Base-by-base conservation (phyloP, 2,797 vertebrate genomes). In the Rallus crepitans region DNA sequence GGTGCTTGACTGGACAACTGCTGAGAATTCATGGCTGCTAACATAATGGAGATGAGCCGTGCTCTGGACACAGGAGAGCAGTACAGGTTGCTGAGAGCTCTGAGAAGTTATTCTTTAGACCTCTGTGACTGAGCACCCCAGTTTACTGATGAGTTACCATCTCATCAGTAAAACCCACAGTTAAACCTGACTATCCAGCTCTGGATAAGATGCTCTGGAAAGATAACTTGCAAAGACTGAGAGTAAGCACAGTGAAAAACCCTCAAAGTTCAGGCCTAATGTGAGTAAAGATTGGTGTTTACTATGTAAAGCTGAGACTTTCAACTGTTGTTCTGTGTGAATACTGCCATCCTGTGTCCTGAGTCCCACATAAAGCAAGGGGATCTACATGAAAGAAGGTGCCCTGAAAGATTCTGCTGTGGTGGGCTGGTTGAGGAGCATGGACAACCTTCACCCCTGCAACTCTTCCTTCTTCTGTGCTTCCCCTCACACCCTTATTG, bases 41-140 rank as follows among this genome's bases (percentile, higher is more conserved):
- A 33, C 12, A 15, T 20, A 59, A 45, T 0, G 6, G 45, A 87
- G 45, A 64, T 12, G 35, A 77, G 35, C 42, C 0, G 0, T 69
- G 21, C 55, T 80, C 69, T 68, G 50, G 47, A n/a, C 30, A 45
- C 12, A 12, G 37, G 42, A 77, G 28, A 68, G 37, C 1, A 0
- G 24, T 28, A 30, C 18, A 6, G 30, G 12, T 30, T 48, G 45
- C 52, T 1, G 2, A 65, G 52, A 55, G 35, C n/a, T 75, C 71
- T 37, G 18, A 86, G 55, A 61, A 75, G 39, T 76, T 45, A 72
- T 39, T 50, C 76, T 31, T 71, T 40, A 53, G 39, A 31, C 21
- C 19, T 80, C 59, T 57, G 18, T 31, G 33, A 27, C 23, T 15
- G 30, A 48, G 12, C 45, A 73, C n/a, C 31, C 68, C 30, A 56